A percentile compares a stretch with the other conserved stretches of the same genome.
These are phyloP conservation scores for Thaleichthys pacificus DNA, from an alignment of 2,797 vertebrate species.

Conservation along the genomic window DNA sequence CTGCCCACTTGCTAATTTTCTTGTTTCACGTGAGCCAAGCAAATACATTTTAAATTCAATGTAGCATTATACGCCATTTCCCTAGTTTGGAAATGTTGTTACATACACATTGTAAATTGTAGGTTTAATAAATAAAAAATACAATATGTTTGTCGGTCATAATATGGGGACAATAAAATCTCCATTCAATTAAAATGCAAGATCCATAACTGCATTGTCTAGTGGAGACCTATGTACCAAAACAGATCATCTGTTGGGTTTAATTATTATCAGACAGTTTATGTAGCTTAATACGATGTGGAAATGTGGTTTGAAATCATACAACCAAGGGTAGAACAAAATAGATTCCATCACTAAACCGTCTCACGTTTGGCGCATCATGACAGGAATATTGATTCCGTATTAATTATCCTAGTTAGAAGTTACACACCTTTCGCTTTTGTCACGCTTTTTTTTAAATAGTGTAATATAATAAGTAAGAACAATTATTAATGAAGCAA, in stretches of 20 bases:
- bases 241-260: background rate
- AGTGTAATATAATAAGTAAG: background rate
- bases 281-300: background rate
- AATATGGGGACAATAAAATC: no score
- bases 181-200: no score
- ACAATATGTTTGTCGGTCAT: no score
- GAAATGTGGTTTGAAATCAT: background rate
- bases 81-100: no score
- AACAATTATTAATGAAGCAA: background rate
- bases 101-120: no score
- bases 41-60: no score
- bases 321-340: background rate
- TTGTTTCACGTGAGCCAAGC: no score
- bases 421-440: constrained; percentile 47
- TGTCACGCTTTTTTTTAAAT: no score
- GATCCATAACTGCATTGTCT: no score
- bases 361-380: constrained; percentile 11
- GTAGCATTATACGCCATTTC: no score
- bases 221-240: background rate
- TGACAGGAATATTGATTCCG: constrained; percentile 42
- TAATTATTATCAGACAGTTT: background rate
- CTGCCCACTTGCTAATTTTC: no score
- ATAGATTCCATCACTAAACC: constrained; percentile 16
- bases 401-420: constrained; percentile 61
- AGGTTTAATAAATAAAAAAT: no score